Base-by-base conservation (phyloP, 2,797 vertebrate genomes). In the Enoplosus armatus region DNA sequence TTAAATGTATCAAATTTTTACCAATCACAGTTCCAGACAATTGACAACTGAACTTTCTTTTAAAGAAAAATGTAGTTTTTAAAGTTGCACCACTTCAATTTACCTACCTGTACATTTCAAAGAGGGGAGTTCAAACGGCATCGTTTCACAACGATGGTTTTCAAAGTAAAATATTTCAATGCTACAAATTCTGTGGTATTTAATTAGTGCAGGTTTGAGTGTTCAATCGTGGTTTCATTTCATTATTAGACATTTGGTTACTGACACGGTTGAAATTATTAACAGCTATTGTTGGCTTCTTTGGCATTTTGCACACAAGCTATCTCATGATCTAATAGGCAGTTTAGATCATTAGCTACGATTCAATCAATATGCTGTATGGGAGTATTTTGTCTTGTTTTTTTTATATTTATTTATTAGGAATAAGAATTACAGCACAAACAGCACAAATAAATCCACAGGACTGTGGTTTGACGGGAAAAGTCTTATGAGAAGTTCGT, bases 401-500 rank as follows among this genome's bases (percentile, higher is more conserved):
- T 58, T 51, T 53, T 2, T 16, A 41, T 39, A 1, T 2, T 26
- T 39, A 39, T 39, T 53, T 63, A 24, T 48, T 48, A 16, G 26
- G 22, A 22, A 4, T 64, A 6, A 55, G 8, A 48, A 63, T 27
- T 24, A 51, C 18, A 74, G 12, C 15, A 14, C 12, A 50, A 50
- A 26, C 4, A 37, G 47, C 45, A 31, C 16, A 9, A 33, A 74
- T 74, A 41, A 68, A 68, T 54, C 48, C 45, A 24, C 39, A 47
- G 7, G 47, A 29, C 37, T 35, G 26, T 20, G 9, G 55, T 56
- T 62, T 35, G 20, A 39, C 31, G 48, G 16, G 50, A 55, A 39
- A 69, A 24, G n/a, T 39, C 14, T 33, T 14, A 26, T 60, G 27
- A 54, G 7, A 35, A 43, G 18, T 54, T 54, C 9, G 45, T 53